phyloP scores from a whole-genome alignment of 2,797 vertebrate species.

The Acipenser oxyrinchus region DNA sequence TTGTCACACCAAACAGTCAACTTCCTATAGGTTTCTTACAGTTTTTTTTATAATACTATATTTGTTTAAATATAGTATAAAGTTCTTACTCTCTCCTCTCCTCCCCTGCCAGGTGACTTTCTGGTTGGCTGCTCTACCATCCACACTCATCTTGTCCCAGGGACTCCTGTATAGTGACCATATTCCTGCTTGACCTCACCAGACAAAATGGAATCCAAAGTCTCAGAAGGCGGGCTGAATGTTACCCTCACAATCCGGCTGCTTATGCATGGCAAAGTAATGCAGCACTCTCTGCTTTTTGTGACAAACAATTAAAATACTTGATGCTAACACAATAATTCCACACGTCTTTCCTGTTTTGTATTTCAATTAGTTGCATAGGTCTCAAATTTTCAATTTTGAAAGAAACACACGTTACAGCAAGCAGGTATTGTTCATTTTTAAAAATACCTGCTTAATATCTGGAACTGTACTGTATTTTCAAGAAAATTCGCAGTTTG shows the following conservation, averaged over 20 bases:
- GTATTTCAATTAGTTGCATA: too few species aligned
- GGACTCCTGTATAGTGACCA: constrained; percentile 43
- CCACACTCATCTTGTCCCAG: constrained; percentile 37
- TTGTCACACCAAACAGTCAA: too few species aligned
- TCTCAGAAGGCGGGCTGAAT: constrained; percentile 90
- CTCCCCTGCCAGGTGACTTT: constrained; percentile 45
- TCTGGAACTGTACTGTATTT: too few species aligned
- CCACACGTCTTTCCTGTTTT: too few species aligned
- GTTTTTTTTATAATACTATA: background rate
- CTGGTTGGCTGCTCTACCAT: constrained; percentile 52
- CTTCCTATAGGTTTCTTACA: too few species aligned
- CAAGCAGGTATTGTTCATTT: too few species aligned
- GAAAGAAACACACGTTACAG: background rate
- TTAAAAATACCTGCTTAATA: too few species aligned
- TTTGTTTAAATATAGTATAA: too few species aligned
- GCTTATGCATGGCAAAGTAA: constrained; percentile 81
- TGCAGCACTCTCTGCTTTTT: constrained; percentile 6
- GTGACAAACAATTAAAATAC: background rate
- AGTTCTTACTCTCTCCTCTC: background rate
- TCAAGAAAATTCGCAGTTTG: too few species aligned
- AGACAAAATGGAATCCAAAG: constrained; percentile 85
- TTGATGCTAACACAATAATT: too few species aligned
- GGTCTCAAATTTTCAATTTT: background rate
- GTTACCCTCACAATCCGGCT: constrained; percentile 92
- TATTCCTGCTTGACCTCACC: constrained; percentile 37